Base-by-base conservation (phyloP, 2,888 invertebrate genomes). In the Saturnia japonica region DNA sequence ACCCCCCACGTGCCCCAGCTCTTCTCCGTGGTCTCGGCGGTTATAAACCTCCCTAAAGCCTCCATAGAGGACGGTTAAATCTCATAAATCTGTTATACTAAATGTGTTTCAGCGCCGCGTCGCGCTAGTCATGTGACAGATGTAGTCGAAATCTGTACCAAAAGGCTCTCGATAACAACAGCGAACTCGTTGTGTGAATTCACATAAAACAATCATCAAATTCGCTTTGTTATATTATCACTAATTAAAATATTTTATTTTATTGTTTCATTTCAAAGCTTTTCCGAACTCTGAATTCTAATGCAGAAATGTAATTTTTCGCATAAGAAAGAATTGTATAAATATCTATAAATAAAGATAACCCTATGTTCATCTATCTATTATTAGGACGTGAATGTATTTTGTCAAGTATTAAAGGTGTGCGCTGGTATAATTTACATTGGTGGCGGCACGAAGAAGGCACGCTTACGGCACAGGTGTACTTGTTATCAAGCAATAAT, bases 41-140 rank as follows among this genome's bases (percentile, higher is more conserved):
- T 84, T 82, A 84, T 84, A 82, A 81, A 81, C 86, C 86, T 84
- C 87, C 87, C 88, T 82, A 79, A 25, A 81, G 82, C 80, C 83
- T 85, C 85, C 80, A 83, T 85, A 87, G 88, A 86, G 85, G 85
- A 82, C 86, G 87, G 86, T 85, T 85, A 85, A 88, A 84, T 80
- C 87, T 88, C 90, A 91, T 93, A 93, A 93, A 92, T 93, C 91
- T 92, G 90, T 88, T 90, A 88, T 86, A 90, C 85, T 85, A 91
- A 90, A 91, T 91, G 90, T 91, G 88, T 88, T 87, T 78, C 82
- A 84, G 80, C 79, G 80, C 81, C 82, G 83, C 6, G 6, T n/a
- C 2, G 6, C 34, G 81, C 80, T 83, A 82, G 83, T 86, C 84
- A 81, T 83, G 84, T 88, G 87, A 87, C 85, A 84, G 83, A 82